A percentile compares a stretch with the other conserved stretches of the same genome.
phyloP scores from a whole-genome alignment of 1,140 invertebrate genomes.

The Stegodyphus dumicola region DNA sequence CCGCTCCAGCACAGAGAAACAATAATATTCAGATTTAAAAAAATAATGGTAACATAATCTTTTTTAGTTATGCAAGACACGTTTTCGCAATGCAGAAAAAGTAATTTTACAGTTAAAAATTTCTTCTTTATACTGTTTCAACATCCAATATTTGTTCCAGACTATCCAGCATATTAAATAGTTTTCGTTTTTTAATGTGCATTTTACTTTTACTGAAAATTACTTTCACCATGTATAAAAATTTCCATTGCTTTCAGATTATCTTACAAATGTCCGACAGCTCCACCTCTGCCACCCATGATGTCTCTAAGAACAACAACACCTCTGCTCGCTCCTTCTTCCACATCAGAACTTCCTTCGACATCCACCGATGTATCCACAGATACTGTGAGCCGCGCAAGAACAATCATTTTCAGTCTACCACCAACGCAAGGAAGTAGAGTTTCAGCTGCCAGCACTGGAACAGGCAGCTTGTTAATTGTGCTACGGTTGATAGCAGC shows the following conservation, averaged over 20 bases:
- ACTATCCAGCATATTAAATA: background rate
- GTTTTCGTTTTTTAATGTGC: background rate
- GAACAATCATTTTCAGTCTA: constrained; percentile 55
- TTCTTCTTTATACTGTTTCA: no score
- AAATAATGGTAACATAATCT: no score
- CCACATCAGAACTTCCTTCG: constrained; percentile 9
- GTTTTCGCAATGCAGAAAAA: no score
- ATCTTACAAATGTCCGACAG: constrained; percentile 50
- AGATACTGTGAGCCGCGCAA: background rate
- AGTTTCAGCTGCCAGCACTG: constrained; percentile 5
- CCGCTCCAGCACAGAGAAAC: no score
- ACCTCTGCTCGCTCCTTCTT: constrained; percentile 8
- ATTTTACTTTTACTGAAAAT: background rate
- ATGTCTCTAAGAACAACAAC: constrained; percentile 37
- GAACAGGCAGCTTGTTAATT: background rate
- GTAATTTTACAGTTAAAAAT: no score
- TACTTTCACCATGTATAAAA: background rate
- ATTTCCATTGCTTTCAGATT: constrained; percentile 3
- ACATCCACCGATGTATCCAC: background rate
- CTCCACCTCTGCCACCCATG: constrained; percentile 35
- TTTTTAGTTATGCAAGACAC: no score
- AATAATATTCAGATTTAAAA: no score
- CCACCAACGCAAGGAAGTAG: constrained; percentile 48
- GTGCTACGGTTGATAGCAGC: background rate
- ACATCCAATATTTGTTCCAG: no score